A percentile compares a stretch with the other conserved stretches of the same genome.
Conservation (phyloP, 2,113 vertebrate genomes). For the Tupaia tana region DNA sequence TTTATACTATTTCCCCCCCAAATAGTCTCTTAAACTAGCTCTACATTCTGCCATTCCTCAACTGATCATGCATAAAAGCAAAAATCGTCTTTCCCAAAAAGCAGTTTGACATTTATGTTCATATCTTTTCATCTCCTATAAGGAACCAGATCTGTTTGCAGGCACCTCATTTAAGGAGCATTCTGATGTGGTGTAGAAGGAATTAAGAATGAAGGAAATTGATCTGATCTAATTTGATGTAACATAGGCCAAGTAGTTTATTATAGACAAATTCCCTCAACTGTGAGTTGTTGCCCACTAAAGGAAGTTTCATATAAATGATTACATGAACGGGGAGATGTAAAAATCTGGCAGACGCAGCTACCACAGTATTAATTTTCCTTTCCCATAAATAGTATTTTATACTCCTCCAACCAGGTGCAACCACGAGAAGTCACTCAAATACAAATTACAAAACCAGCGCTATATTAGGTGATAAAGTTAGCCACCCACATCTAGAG, state of each 20-base stretch:
- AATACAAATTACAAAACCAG: conserved; percentile 35
- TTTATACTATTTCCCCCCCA: background rate
- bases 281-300: conserved; percentile 57
- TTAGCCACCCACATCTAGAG: background rate
- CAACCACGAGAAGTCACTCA: conserved; percentile 5
- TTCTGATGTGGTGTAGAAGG: conserved; percentile 49
- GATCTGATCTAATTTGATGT: conserved; percentile 64
- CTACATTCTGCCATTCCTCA: background rate
- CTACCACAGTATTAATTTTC: conserved; percentile 51
- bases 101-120: conserved; percentile 63
- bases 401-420: background rate
- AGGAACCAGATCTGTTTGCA: conserved; percentile 60
- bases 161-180: conserved; percentile 55
- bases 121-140: conserved; percentile 58
- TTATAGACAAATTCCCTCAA: conserved; percentile 61
- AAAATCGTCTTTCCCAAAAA: conserved; percentile 47
- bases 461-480: background rate
- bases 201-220: conserved; percentile 70
- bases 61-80: conserved; percentile 49
- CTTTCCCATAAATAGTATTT: conserved; percentile 29
- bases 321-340: conserved; percentile 25
- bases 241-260: conserved; percentile 69
- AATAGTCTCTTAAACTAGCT: background rate
- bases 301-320: conserved; percentile 56
- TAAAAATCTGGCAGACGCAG: conserved; percentile 43